These are phyloP conservation scores for Indicator maculatus DNA, from an alignment of 2,113 vertebrate genomes.

Conservation along the genomic window DNA sequence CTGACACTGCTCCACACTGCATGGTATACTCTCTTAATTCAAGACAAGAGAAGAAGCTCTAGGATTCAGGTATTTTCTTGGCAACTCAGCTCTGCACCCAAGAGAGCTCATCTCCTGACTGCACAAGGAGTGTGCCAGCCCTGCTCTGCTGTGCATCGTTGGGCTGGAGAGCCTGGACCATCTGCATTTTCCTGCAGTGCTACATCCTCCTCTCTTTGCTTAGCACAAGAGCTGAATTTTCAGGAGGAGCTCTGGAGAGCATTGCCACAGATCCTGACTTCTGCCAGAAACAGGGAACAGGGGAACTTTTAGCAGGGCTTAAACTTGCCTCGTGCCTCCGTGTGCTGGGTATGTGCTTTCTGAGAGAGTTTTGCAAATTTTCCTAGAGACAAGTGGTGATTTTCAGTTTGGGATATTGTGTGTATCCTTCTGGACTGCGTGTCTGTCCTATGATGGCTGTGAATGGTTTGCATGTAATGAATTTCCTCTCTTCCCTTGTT, in stretches of 20 bases:
- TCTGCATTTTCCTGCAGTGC: accelerated
- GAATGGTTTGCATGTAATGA: not conserved
- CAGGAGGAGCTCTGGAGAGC: not conserved
- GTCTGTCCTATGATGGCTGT: not conserved
- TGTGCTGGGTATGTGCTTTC: not conserved
- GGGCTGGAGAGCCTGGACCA: not conserved
- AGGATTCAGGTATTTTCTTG: not conserved
- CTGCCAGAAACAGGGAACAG: not conserved
- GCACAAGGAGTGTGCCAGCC: not conserved
- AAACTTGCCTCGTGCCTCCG: not conserved
- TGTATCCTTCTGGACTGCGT: not conserved
- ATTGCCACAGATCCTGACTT: not conserved
- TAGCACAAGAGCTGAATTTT: not conserved
- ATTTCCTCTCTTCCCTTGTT: not conserved
- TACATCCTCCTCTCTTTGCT: not conserved
- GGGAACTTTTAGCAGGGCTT: not conserved
- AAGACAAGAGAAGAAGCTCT: not conserved
- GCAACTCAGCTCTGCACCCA: not conserved
- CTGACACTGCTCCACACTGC: not conserved
- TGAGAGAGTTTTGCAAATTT: not conserved
- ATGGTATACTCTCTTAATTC: not conserved
- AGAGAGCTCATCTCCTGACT: not conserved
- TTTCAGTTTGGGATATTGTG: not conserved
- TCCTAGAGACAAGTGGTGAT: not conserved
- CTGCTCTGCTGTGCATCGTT: not conserved